Conservation (phyloP, 2,113 vertebrate species). For the Mesitornis unicolor region DNA sequence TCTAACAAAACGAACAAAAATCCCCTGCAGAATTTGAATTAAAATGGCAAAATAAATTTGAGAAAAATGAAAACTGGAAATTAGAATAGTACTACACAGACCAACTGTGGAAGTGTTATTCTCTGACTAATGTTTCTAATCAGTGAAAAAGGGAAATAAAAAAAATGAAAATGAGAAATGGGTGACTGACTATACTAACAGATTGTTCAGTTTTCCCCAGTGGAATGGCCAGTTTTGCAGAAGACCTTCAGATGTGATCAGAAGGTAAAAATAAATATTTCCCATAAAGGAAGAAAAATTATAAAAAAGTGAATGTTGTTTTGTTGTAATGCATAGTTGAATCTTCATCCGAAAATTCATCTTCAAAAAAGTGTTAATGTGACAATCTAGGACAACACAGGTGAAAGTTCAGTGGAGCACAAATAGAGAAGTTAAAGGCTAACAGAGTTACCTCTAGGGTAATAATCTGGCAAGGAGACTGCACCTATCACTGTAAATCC, state of each 20-base stretch:
- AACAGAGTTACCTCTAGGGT: background rate
- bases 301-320: background rate
- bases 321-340: background rate
- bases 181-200: background rate
- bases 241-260: background rate
- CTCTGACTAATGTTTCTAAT: slow-evolving; percentile 9
- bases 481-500: background rate
- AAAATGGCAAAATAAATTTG: background rate
- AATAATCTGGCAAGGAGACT: background rate
- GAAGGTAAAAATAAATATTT: background rate
- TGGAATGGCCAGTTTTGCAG: background rate
- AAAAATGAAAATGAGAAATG: background rate
- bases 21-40: background rate
- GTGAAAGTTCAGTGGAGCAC: background rate
- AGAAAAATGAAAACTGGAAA: background rate
- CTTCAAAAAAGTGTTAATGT: background rate
- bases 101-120: background rate
- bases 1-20: background rate
- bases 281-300: background rate
- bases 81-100: background rate
- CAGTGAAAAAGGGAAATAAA: background rate
- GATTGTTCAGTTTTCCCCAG: background rate
- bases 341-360: background rate
- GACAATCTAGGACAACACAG: background rate
- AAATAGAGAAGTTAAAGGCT: background rate